phyloP scores from a whole-genome alignment of 1,140 invertebrate species.

The Saccostrea cuccullata region DNA sequence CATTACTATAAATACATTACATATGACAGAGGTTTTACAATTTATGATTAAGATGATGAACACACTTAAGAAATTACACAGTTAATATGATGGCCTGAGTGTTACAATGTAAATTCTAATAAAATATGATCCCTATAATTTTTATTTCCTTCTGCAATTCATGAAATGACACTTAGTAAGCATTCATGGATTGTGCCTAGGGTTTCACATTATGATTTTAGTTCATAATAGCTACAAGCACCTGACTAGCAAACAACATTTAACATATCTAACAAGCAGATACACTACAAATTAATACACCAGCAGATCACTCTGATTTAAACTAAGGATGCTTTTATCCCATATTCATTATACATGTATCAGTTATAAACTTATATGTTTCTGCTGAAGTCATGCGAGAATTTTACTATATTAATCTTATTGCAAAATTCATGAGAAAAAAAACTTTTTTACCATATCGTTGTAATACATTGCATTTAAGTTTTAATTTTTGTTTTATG shows the following conservation, averaged over 20 bases:
- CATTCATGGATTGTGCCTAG: neutral
- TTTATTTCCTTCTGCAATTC: neutral
- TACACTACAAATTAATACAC: neutral
- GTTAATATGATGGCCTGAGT: no score
- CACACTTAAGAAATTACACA: no score
- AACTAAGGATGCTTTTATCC: neutral
- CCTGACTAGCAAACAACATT: conserved; percentile 13
- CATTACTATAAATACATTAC: no score
- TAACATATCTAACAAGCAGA: neutral
- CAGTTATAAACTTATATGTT: neutral
- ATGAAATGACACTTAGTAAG: neutral
- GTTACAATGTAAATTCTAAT: no score
- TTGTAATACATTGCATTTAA: no score
- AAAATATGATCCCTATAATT: neutral
- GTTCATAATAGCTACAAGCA: neutral
- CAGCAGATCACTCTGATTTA: neutral
- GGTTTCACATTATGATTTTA: neutral
- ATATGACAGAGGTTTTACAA: no score
- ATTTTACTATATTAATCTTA: neutral
- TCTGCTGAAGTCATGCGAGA: neutral
- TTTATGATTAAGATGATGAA: no score
- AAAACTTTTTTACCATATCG: no score
- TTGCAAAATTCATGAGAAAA: no score
- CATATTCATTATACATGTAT: neutral
- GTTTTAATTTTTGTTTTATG: no score